These are phyloP conservation scores for Suricata suricatta DNA, from an alignment of 2,113 vertebrate genomes.

Conservation along the genomic window DNA sequence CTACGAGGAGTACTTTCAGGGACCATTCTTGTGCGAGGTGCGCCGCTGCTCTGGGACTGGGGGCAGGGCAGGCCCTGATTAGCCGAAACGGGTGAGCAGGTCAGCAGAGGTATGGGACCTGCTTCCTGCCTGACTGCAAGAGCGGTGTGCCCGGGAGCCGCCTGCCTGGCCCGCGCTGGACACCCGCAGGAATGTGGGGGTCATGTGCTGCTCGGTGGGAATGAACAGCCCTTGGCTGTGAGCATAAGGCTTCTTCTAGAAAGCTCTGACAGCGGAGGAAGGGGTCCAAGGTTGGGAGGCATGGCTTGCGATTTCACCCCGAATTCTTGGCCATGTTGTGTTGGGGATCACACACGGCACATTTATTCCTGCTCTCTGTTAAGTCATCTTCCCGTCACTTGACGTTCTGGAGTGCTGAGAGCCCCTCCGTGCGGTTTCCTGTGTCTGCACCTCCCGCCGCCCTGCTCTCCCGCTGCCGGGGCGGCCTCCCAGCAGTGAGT, in stretches of 20 bases:
- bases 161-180: accelerated
- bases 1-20: neutral
- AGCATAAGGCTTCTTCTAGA: neutral
- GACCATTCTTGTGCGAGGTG: accelerated
- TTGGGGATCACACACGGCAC: too few species aligned
- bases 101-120: accelerated
- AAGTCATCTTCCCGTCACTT: accelerated
- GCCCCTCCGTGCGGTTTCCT: neutral
- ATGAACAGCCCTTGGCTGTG: neutral
- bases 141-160: accelerated
- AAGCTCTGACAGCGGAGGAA: neutral
- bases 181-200: accelerated
- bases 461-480: neutral
- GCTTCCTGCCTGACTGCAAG: neutral
- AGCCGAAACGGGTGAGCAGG: neutral
- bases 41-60: accelerated
- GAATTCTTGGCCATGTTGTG: too few species aligned
- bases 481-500: neutral
- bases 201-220: accelerated
- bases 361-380: neutral
- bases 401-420: neutral
- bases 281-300: accelerated
- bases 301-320: accelerated
- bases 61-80: accelerated
- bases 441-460: accelerated